Evolutionary conservation across 2,113 vertebrate species (phyloP).

Genomic region (Blennius ocellaris): DNA sequence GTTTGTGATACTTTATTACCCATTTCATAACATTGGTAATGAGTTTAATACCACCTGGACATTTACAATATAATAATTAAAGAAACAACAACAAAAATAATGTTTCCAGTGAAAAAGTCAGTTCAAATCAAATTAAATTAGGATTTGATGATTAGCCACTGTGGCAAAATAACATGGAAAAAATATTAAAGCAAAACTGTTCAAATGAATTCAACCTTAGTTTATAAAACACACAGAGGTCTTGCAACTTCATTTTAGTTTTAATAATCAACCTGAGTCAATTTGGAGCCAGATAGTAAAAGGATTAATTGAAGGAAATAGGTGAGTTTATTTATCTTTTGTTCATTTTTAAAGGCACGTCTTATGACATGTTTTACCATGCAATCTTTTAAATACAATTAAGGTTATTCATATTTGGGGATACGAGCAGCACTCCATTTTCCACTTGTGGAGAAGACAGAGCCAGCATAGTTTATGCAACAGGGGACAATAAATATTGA

Average conservation of each 20-base stretch:
- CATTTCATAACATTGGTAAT: not conserved
- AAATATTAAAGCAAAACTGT: not conserved
- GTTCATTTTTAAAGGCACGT: too few relatives aligned
- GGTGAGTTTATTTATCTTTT: too few relatives aligned
- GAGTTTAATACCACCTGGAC: not conserved
- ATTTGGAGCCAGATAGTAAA: too few relatives aligned
- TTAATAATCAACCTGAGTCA: too few relatives aligned
- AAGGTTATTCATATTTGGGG: too few relatives aligned
- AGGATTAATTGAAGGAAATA: too few relatives aligned
- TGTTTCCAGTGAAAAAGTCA: not conserved
- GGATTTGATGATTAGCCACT: not conserved
- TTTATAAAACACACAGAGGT: not conserved
- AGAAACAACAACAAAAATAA: too few relatives aligned
- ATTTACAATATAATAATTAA: not conserved
- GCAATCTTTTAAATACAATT: too few relatives aligned
- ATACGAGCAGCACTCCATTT: too few relatives aligned
- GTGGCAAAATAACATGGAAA: not conserved
- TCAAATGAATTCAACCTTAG: not conserved
- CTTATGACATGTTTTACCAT: too few relatives aligned
- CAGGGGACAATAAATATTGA: conserved; percentile 63
- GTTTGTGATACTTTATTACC: not conserved
- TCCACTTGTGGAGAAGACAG: conserved; percentile 23
- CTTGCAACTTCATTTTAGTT: not conserved
- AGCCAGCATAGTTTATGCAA: conserved; percentile 38
- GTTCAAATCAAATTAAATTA: not conserved